Evolutionary conservation across 2,797 vertebrate species (phyloP), one percentile per base, ranked within the genome.

Genomic region (Xenopus petersii): DNA sequence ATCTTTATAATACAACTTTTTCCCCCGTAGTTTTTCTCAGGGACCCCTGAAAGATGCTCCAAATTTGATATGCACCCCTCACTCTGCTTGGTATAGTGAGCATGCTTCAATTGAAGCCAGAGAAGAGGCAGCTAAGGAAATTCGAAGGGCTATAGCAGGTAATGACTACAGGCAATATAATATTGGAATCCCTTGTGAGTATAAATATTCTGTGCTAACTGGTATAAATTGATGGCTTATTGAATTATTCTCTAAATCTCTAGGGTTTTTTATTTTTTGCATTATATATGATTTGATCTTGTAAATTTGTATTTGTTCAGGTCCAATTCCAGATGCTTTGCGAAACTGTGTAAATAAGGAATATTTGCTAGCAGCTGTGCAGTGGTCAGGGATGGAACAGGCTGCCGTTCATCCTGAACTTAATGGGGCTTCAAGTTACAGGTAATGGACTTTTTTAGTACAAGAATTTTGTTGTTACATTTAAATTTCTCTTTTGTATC

Each of bases 331-430:
- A 47, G 95, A 97, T 79, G 93, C 90, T 82, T 89, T 97, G 88
- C 95, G 95, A 89, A 97, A 97, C 88, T 97, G 95, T 81, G 95
- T 97, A 86, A 97, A 97, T 87, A 97, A 97, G 88, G 95, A 97
- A 81, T 97, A 96, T 84, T 92, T 97, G 86, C 90, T 96, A 90
- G 88, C 95, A 69, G 93, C 95, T 65, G 93, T 94, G 80, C 95
- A 95, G 86, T 98, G 95, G 95, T 88, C 95, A 62, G 88, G 86
- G 86, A 94, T 97, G 87, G 95, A 98, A 82, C 90, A 94, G 54
- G 90, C 94, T 78, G 73, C 93, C 55, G 93, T 97, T 80, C 95
- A 96, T 86, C 89, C 94, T 69, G 95, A 98, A 81, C 94, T 96
- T 63, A 98, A 98, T 0, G 95, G 95, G 86, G 93, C 93, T 81